Conservation (phyloP, 2,797 vertebrate species). For the Bradypus variegatus region DNA sequence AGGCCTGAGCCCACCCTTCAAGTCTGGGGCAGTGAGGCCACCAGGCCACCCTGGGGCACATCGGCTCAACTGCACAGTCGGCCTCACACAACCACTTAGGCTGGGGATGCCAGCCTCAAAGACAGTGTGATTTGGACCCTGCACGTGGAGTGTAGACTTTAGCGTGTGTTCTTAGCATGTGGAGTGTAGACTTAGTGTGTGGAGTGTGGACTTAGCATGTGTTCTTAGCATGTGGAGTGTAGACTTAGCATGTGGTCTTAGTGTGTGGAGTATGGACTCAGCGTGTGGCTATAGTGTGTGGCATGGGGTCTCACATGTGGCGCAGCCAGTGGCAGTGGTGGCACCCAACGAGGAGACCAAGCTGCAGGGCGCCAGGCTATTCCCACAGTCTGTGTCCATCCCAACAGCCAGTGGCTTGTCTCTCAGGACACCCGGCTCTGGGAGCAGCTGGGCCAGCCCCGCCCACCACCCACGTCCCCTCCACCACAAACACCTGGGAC, state of each 20-base stretch:
- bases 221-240: not conserved
- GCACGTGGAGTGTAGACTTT: too few species aligned
- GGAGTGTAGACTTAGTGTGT: not conserved
- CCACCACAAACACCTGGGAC: not conserved
- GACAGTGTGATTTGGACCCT: not conserved
- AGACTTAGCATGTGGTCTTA: not conserved
- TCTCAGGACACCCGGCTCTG: not conserved
- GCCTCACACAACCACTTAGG: not conserved
- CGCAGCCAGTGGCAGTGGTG: too few species aligned
- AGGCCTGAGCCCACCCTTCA: not conserved
- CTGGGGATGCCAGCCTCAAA: rapidly evolving
- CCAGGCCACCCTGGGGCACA: not conserved
- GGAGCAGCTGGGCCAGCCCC: not conserved
- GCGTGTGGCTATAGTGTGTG: rapidly evolving
- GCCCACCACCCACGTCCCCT: not conserved
- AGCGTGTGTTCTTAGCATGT: not conserved
- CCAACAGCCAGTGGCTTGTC: not conserved
- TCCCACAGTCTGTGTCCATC: not conserved
- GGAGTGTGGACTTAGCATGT: not conserved
- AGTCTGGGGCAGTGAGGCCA: not conserved
- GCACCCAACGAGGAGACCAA: too few species aligned
- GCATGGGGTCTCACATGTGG: not conserved
- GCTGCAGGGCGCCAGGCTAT: not conserved
- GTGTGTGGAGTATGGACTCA: rapidly evolving
- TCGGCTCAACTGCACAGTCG: too few species aligned